Percentiles rank a stretch among this genome's conserved stretches.
Conservation (phyloP, 2,113 vertebrate species). For the Uria lomvia region DNA sequence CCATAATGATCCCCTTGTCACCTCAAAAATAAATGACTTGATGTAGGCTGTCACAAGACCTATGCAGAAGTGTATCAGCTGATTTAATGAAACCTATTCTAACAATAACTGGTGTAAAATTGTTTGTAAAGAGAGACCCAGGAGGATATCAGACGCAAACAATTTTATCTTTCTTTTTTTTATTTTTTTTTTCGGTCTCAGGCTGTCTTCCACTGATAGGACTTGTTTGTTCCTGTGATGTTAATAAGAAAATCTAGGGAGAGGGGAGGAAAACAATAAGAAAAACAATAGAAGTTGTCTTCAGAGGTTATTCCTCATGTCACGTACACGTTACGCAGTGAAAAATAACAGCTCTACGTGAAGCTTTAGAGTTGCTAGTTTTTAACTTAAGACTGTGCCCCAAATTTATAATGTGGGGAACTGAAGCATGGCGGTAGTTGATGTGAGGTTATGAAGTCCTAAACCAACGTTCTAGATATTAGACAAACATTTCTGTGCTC, state of each 20-base stretch:
- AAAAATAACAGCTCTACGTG: background rate
- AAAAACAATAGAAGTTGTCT: background rate
- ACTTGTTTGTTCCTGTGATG: background rate
- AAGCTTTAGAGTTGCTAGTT: background rate
- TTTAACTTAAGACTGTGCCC: background rate
- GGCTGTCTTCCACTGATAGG: background rate
- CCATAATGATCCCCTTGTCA: constrained; percentile 21
- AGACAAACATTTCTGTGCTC: background rate
- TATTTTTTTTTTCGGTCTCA: background rate
- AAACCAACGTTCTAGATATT: background rate
- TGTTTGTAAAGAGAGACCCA: background rate
- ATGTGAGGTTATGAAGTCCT: background rate
- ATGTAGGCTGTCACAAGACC: background rate
- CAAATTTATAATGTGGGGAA: background rate
- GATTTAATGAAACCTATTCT: background rate
- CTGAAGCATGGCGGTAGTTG: background rate
- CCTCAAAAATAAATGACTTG: background rate
- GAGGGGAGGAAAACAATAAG: background rate
- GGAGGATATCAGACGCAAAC: background rate
- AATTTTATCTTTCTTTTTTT: background rate
- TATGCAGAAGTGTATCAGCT: background rate
- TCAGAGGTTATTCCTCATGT: background rate
- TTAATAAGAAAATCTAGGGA: background rate
- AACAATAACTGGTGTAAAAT: background rate
- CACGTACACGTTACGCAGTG: background rate